phyloP scores from a whole-genome alignment of 2,797 vertebrate genomes.

The Pogonophryne albipinna region DNA sequence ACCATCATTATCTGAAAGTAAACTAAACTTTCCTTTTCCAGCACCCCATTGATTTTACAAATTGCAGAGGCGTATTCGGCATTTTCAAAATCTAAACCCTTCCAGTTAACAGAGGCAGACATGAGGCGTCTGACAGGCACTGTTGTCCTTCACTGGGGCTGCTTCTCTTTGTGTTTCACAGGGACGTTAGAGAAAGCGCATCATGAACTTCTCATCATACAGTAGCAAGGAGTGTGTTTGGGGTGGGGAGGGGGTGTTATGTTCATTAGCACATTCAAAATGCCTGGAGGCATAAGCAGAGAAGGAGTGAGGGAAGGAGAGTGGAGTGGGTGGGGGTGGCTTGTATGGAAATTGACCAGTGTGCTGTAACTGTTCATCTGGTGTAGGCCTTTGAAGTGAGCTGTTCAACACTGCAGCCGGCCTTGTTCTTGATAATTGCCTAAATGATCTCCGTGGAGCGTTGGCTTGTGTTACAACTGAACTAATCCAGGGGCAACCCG shows the following conservation, averaged over 20 bases:
- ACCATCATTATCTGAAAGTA: conserved; percentile 34
- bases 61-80: conserved; percentile 46
- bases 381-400: conserved; percentile 87
- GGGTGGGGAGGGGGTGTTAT: conserved; percentile 71
- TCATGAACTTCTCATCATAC: conserved; percentile 81
- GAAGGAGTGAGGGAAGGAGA: conserved; percentile 70
- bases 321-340: conserved; percentile 49
- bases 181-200: conserved; percentile 59
- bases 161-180: conserved; percentile 66
- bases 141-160: conserved; percentile 66
- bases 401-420: conserved; percentile 83
- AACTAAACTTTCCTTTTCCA: conserved; percentile 23
- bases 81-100: conserved; percentile 40
- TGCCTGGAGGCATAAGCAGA: conserved; percentile 82
- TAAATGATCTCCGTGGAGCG: conserved; percentile 90
- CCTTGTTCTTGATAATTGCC: conserved; percentile 92
- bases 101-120: conserved; percentile 51
- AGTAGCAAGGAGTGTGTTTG: conserved; percentile 68
- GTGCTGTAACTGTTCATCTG: conserved; percentile 87
- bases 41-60: conserved; percentile 31
- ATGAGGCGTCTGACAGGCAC: conserved; percentile 53
- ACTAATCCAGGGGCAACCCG: conserved; percentile 86
- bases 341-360: conserved; percentile 91
- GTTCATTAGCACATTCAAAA: conserved; percentile 88
- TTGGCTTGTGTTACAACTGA: conserved; percentile 83